Percentiles rank a stretch among this genome's conserved stretches.
phyloP scores from a whole-genome alignment of 2,797 vertebrate genomes.

The Megalops cyprinoides region DNA sequence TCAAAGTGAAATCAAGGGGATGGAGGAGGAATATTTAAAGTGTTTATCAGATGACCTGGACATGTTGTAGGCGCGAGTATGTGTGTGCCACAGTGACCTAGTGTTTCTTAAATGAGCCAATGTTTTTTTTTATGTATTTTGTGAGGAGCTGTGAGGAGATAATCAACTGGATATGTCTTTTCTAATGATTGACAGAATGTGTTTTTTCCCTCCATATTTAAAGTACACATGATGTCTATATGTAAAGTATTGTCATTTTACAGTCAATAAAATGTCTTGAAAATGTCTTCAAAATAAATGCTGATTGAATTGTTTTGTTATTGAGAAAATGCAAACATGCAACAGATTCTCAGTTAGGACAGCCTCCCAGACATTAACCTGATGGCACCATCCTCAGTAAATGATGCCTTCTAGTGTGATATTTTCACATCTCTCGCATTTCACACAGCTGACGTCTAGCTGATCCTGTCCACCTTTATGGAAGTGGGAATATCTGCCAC shows the following conservation, averaged over 20 bases:
- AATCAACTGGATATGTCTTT: constrained; percentile 60
- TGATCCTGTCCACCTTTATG: too few species aligned
- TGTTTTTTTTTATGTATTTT: constrained; percentile 63
- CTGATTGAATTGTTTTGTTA: background rate
- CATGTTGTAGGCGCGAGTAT: constrained; percentile 27
- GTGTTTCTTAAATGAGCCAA: constrained; percentile 76
- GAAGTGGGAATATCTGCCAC: too few species aligned
- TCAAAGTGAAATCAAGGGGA: background rate
- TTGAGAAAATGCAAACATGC: too few species aligned
- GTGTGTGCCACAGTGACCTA: constrained; percentile 56
- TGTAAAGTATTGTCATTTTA: constrained; percentile 69
- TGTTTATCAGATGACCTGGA: background rate
- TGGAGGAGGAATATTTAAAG: background rate
- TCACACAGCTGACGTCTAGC: constrained; percentile 26
- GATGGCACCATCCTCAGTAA: too few species aligned
- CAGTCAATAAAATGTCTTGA: constrained; percentile 67
- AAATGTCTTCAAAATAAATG: background rate
- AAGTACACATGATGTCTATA: constrained; percentile 59
- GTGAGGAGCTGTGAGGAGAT: constrained; percentile 61
- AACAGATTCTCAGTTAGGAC: too few species aligned
- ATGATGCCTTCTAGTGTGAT: too few species aligned
- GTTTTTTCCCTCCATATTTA: constrained; percentile 71
- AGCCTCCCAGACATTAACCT: too few species aligned
- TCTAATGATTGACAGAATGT: constrained; percentile 35
- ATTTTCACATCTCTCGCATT: background rate